phyloP scores from a whole-genome alignment of 2,797 vertebrate genomes.

The Xiphorhynchus erythropygius region DNA sequence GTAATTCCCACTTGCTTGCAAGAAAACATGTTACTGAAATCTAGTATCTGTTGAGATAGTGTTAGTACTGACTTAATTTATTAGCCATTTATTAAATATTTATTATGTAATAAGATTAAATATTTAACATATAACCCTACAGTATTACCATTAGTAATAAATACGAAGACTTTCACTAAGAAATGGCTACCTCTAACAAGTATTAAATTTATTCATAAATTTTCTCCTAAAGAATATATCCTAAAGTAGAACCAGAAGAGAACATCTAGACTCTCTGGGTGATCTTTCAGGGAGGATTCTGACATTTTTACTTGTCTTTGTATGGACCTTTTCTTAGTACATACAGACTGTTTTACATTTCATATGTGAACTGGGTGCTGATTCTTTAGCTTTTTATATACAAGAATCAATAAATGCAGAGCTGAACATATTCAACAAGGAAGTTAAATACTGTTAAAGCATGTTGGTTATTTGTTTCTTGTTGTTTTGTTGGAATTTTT shows the following conservation, averaged over 20 bases:
- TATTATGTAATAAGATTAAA: neutral
- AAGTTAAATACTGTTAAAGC: neutral
- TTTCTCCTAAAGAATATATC: neutral
- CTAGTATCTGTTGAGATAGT: neutral
- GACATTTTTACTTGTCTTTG: neutral
- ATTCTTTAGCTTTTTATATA: neutral
- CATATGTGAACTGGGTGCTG: neutral
- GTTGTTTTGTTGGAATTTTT: neutral
- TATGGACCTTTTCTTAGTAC: neutral
- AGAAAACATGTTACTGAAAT: neutral
- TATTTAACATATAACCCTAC: neutral
- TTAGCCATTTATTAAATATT: neutral
- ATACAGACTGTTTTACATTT: neutral
- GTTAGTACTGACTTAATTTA: neutral
- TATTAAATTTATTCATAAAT: neutral
- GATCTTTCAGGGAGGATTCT: neutral
- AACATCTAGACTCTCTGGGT: neutral
- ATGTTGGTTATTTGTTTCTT: neutral
- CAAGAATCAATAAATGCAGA: neutral
- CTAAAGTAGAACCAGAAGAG: neutral
- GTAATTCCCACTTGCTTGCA: neutral
- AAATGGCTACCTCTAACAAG: neutral
- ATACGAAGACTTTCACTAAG: neutral
- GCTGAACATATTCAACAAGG: neutral
- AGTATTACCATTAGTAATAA: neutral